A percentile compares a stretch with the other conserved stretches of the same genome.
Conservation (phyloP, 2,888 invertebrate genomes). For the Drosophila conformis region DNA sequence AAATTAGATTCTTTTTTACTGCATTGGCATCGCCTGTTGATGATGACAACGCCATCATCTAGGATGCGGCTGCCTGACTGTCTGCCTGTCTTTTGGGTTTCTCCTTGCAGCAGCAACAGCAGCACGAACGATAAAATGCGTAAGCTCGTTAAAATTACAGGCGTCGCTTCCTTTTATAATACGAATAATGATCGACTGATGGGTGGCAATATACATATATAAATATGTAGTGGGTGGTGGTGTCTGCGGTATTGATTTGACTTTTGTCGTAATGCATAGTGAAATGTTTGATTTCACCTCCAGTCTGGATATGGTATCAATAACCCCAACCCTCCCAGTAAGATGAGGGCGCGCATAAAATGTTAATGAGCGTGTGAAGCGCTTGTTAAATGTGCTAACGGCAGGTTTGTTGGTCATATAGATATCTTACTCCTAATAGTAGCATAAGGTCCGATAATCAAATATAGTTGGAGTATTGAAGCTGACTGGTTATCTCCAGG, state of each 20-base stretch:
- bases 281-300: constrained; percentile 50
- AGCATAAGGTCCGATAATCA: background rate
- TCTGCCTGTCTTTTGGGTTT: constrained; percentile 9
- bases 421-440: background rate
- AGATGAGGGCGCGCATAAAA: constrained; percentile 22
- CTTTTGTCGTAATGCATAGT: constrained; percentile 56
- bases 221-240: background rate
- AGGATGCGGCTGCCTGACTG: constrained; percentile 31
- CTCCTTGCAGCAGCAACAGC: constrained; percentile 38
- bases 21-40: constrained; percentile 69
- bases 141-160: constrained; percentile 78
- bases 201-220: constrained; percentile 18
- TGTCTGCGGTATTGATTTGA: constrained; percentile 63
- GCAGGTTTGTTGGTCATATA: background rate
- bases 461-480: background rate
- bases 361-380: constrained; percentile 47
- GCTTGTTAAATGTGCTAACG: constrained; percentile 35
- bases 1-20: constrained; percentile 84
- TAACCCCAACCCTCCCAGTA: background rate
- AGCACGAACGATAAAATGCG: constrained; percentile 69
- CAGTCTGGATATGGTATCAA: constrained; percentile 3
- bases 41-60: constrained; percentile 56
- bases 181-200: constrained; percentile 57
- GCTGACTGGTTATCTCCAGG: background rate
- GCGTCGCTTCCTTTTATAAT: constrained; percentile 74